These are phyloP conservation scores for Theocolax elegans DNA, from an alignment of 1,140 invertebrate species.

Conservation along the genomic window DNA sequence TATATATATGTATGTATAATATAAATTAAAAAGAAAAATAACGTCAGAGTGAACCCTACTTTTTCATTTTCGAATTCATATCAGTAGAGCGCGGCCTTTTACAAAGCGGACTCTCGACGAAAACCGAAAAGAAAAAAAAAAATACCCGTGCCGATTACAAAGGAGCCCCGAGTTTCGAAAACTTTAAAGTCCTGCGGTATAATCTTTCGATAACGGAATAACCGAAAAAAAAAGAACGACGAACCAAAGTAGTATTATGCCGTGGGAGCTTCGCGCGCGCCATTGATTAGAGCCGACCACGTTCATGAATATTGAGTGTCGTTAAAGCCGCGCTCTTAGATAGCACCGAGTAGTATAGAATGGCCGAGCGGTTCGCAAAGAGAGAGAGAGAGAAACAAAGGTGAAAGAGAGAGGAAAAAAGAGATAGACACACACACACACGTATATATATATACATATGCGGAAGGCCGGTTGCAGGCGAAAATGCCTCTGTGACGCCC, in stretches of 20 bases:
- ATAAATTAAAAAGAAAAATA: no score
- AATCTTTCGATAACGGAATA: slow-evolving; percentile 19
- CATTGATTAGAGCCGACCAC: slow-evolving; percentile 29
- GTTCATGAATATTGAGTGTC: slow-evolving; percentile 38
- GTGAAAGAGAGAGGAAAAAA: slow-evolving; percentile 23
- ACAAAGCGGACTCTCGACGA: background rate
- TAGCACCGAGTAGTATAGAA: no score
- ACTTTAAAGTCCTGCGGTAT: no score
- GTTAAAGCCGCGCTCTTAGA: slow-evolving; percentile 13
- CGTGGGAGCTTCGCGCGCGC: background rate
- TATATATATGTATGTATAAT: no score
- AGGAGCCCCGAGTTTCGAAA: no score
- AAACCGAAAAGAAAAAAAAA: background rate
- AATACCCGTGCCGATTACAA: background rate
- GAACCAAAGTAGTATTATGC: no score
- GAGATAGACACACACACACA: slow-evolving; percentile 6
- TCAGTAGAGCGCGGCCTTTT: no score
- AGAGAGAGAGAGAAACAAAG: slow-evolving; percentile 23
- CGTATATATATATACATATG: no score
- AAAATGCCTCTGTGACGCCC: slow-evolving; percentile 23
- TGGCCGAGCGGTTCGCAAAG: no score
- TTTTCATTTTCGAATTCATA: no score
- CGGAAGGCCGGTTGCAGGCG: slow-evolving; percentile 24
- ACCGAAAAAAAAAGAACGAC: background rate
- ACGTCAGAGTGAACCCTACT: no score